Conservation (phyloP, 1,140 invertebrate genomes). For the Pogonognathellus flavescens region DNA sequence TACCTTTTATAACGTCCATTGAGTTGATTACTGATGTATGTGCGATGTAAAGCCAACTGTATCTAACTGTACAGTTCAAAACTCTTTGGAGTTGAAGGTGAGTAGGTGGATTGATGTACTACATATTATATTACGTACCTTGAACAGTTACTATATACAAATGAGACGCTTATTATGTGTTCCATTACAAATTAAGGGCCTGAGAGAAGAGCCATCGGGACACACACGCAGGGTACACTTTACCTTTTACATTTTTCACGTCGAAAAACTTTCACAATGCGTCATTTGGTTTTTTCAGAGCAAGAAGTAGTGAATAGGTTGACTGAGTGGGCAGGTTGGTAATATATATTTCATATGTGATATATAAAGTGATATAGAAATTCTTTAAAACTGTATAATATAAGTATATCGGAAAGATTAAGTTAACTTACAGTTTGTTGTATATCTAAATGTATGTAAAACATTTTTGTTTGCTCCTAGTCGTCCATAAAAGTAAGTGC, state of each 20-base stretch:
- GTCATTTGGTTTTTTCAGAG: not conserved
- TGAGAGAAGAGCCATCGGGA: not conserved
- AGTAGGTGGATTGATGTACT: too few species aligned
- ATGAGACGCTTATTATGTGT: not conserved
- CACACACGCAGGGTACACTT: not conserved
- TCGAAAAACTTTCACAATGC: slow-evolving; percentile 4
- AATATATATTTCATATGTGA: not conserved
- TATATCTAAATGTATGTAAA: too few species aligned
- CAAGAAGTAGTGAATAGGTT: not conserved
- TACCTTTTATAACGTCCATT: too few species aligned
- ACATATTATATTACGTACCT: too few species aligned
- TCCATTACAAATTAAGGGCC: slow-evolving; percentile 27
- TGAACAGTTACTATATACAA: too few species aligned
- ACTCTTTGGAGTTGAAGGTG: too few species aligned
- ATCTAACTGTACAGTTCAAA: not conserved
- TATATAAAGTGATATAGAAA: too few species aligned
- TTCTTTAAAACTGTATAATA: too few species aligned
- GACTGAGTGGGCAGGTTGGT: not conserved
- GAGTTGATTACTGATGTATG: not conserved
- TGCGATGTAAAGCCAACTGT: slow-evolving; percentile 4
- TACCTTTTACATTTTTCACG: not conserved
- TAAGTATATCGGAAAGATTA: too few species aligned
- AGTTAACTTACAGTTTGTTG: too few species aligned
- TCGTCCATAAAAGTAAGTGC: too few species aligned
- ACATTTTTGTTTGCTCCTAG: too few species aligned